phyloP scores from a whole-genome alignment of 2,113 vertebrate genomes.

The Brienomyrus brachyistius region DNA sequence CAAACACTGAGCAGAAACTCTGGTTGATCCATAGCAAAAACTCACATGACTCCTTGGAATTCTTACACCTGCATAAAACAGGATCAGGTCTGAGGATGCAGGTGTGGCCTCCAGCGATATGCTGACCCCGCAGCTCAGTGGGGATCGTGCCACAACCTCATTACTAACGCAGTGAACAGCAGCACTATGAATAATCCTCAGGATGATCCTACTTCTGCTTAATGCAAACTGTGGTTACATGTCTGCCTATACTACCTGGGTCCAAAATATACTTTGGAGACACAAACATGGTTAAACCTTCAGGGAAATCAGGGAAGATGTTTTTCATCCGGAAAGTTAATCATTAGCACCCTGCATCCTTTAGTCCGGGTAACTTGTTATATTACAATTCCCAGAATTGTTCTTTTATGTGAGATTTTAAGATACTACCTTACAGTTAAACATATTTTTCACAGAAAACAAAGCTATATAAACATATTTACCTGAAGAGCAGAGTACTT shows the following conservation, averaged over 20 bases:
- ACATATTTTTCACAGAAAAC: neutral
- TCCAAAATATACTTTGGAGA: neutral
- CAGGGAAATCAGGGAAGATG: neutral
- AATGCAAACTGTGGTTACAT: neutral
- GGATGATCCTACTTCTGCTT: neutral
- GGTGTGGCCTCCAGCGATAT: neutral
- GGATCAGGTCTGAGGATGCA: neutral
- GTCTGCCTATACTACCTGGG: neutral
- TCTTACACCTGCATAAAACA: neutral
- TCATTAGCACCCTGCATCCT: neutral
- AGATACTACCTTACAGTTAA: neutral
- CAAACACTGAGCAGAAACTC: slow-evolving; percentile 9
- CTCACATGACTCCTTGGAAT: neutral
- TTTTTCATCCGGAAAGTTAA: neutral
- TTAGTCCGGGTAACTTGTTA: neutral
- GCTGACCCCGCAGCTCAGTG: neutral
- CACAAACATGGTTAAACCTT: neutral
- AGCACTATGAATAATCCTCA: neutral
- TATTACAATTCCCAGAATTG: neutral
- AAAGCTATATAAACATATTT: neutral
- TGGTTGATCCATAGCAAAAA: slow-evolving; percentile 12
- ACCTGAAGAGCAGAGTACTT: neutral
- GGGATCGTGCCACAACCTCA: neutral
- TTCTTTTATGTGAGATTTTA: neutral
- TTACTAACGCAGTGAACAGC: neutral